A percentile compares a stretch with the other conserved stretches of the same genome.
phyloP scores from a whole-genome alignment of 2,113 vertebrate genomes.

The pig (Sus scrofa) region T2T-Sscrofa CM000824.6:180228501-180229000 shows the following conservation, averaged over 20 bases:
- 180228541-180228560: neutral
- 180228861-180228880: neutral
- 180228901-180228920: neutral
- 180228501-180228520: neutral
- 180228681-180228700: neutral
- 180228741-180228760: neutral
- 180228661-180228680: neutral
- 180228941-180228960: neutral
- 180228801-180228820: neutral
- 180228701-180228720: neutral
- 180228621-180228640: constrained; percentile 16
- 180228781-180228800: neutral
- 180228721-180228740: constrained; percentile 3
- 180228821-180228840: neutral
- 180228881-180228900: constrained; percentile 18
- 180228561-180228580: neutral
- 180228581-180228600: neutral
- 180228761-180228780: neutral
- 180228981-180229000: neutral
- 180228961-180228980: neutral
- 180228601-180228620: neutral
- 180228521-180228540: neutral
- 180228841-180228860: neutral
- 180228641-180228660: neutral
- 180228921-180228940: neutral